These are phyloP conservation scores for Bombus pascuorum DNA, from an alignment of 1,140 invertebrate species.

Conservation along the genomic window DNA sequence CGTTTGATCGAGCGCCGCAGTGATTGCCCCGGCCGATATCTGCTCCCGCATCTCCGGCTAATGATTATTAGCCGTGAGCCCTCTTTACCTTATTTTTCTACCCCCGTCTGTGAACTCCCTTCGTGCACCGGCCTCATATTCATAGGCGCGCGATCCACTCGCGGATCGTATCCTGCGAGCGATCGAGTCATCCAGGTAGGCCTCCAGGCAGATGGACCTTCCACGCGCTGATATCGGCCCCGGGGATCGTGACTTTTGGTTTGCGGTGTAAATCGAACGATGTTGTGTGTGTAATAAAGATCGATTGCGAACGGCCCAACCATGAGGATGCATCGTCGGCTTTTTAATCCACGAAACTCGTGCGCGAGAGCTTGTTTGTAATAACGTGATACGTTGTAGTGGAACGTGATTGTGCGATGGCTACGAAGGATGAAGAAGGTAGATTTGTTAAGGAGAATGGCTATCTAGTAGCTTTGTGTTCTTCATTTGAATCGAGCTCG, in stretches of 20 bases:
- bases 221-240: constrained; percentile 49
- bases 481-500: not conserved
- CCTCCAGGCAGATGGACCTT: constrained; percentile 51
- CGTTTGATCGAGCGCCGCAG: constrained; percentile 77
- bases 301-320: constrained; percentile 47
- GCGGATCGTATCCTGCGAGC: constrained; percentile 52
- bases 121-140: not conserved
- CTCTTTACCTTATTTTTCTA: constrained; percentile 69
- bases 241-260: constrained; percentile 64
- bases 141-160: constrained; percentile 40
- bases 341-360: constrained; percentile 4
- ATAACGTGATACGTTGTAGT: not conserved
- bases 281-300: constrained; percentile 52
- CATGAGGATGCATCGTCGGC: too few species aligned
- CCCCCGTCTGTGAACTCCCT: constrained; percentile 41
- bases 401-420: not conserved
- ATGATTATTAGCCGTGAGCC: constrained; percentile 76
- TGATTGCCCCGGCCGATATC: constrained; percentile 76
- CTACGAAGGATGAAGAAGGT: not conserved
- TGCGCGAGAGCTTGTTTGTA: not conserved
- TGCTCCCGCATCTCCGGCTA: constrained; percentile 76
- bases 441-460: not conserved
- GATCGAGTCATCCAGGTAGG: constrained; percentile 65
- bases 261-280: constrained; percentile 64
- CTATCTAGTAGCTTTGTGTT: not conserved